Base-by-base conservation (phyloP, 2,113 vertebrate genomes). In the Todiramphus saurophagus region DNA sequence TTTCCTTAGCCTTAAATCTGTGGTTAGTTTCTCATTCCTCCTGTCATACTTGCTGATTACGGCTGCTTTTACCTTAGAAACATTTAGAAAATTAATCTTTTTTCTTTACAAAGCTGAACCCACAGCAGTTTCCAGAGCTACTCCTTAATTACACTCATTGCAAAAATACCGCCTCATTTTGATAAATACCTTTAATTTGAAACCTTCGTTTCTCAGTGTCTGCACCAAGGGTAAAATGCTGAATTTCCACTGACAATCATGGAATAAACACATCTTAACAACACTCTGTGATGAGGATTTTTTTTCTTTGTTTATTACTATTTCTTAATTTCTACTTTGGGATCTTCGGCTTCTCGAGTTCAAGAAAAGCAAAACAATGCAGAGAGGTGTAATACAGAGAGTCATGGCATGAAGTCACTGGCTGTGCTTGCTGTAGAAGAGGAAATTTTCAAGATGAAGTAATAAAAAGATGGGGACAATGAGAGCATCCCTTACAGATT, bases 121-220 rank as follows among this genome's bases (percentile, higher is more conserved):
- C 60, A 73, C 77, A 83, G 86, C 89, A 37, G 39, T 76, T 93
- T 92, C 44, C 89, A 94, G 27, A 15, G 51, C 25, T 53, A 53
- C 16, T 53, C 25, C 51, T 95, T 94, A 97, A 92, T 92, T 90
- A 94, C 0, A 2, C 9, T 58, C 62, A 64, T 58, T 89, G 51
- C 48, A 81, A 89, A 93, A 90, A 95, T 89, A 96, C 89, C 66
- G 48, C 24, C 62, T 91, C 89, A 37, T 89, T 96, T 89, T 96
- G 89, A 94, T 79, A 92, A 95, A 95, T 89, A 91, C 5, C 78
- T 93, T 94, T 93, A 94, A 97, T 96, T 93, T 89, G 53, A 95
- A 92, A 89, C 8, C 59, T 92, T 53, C 41, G 33, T 35, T 35
- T 64, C 87, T 75, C 80, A 73, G 10, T 83, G 93, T 53, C 69